Percentiles rank a stretch among this genome's conserved stretches.
phyloP scores from a whole-genome alignment of 2,113 vertebrate species.

The cattle (Bos taurus) region ARS-UCD2.0 NC_037328.1:96033501-96034000 shows the following conservation, averaged over 20 bases:
- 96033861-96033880: neutral
- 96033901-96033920: neutral
- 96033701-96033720: slow-evolving; percentile 21
- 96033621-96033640: neutral
- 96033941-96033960: neutral
- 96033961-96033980: neutral
- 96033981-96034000: neutral
- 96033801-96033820: neutral
- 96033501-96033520: neutral
- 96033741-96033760: neutral
- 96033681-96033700: neutral
- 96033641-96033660: slow-evolving; percentile 34
- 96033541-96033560: neutral
- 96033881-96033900: neutral
- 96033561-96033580: neutral
- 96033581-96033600: slow-evolving; percentile 30
- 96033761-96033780: slow-evolving; percentile 3
- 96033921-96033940: neutral
- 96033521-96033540: slow-evolving; percentile 28
- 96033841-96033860: neutral
- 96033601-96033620: neutral
- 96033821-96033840: neutral
- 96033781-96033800: neutral
- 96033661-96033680: slow-evolving; percentile 26
- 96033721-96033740: neutral